These are phyloP conservation scores for Globia sparganii DNA, from an alignment of 2,888 invertebrate genomes.

Conservation along the genomic window DNA sequence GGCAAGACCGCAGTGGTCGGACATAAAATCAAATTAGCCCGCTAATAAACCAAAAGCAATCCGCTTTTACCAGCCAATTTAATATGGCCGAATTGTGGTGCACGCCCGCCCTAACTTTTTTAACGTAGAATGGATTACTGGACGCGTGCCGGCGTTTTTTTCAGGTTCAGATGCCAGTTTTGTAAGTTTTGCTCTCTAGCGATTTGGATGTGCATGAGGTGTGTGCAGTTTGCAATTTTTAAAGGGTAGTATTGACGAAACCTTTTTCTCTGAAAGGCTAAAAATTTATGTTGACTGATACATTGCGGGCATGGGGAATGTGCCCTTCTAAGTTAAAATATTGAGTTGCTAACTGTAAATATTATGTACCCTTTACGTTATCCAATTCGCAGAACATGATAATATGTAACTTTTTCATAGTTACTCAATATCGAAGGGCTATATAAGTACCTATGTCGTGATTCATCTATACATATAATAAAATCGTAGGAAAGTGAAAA, in stretches of 20 bases:
- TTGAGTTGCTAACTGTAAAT: not conserved
- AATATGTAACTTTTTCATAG: not conserved
- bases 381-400: not conserved
- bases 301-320: not conserved
- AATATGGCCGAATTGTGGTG: conserved; percentile 73
- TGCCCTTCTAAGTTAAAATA: not conserved
- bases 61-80: conserved; percentile 79
- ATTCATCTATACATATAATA: no score
- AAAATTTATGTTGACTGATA: not conserved
- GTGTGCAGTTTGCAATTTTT: not conserved
- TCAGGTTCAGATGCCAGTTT: conserved; percentile 30
- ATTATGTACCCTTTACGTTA: not conserved
- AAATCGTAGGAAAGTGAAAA: no score
- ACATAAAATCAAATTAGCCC: conserved; percentile 86
- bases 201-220: conserved; percentile 11
- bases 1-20: conserved; percentile 76
- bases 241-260: not conserved
- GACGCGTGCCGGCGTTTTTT: conserved; percentile 54
- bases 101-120: conserved; percentile 64
- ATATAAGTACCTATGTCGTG: not conserved
- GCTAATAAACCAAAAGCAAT: conserved; percentile 87
- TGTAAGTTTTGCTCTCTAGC: conserved; percentile 36
- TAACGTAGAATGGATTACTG: conserved; percentile 63
- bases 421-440: not conserved
- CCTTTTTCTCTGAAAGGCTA: not conserved